Evolutionary conservation across 2,888 invertebrate genomes (phyloP), one percentile per base, ranked within the genome.

Genomic region (Arctia plantaginis): DNA sequence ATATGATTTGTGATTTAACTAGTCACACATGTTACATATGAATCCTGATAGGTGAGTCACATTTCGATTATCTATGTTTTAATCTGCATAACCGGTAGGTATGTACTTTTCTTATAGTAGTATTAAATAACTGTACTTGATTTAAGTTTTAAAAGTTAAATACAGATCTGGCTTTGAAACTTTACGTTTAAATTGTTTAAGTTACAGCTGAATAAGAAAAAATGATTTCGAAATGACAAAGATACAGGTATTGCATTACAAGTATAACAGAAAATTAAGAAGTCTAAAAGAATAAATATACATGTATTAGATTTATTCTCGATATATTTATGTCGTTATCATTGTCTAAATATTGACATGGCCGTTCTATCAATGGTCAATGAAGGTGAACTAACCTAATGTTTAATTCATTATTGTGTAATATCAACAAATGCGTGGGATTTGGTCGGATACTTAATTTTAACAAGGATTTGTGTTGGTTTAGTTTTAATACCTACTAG

Each of bases 1-100:
- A 77, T 83, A 76, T 83, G 81, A 75, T 74, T 78, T 74, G 82
- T 83, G 83, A 72, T 75, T 82, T 66, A 75, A 67, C 74, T 81
- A 81, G 81, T 81, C 76, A 55, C 77, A 72, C 51, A 69, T 72
- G 51, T 66, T 20, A 41, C n/a, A 69, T n/a, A 12, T 15, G 8
- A 55, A 13, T 55, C n/a, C 18, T 55, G 55, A n/a, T 69, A 35
- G 69, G 69, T 69, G 55, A 69, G 69, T 69, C 69, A 69, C 27
- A 27, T 55, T 55, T 69, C 15, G 59, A 39, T 69, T 69, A 55
- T 69, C 55, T 69, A 30, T 30, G 30, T 59, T 15, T 62, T 18
- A 62, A 62, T 30, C 30, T 30, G 15, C n/a, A 41, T 41, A 27
- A 66, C n/a, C 23, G 47, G 51, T 51, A 23, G 8, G 23, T 51